Evolutionary conservation across 2,797 vertebrate species (phyloP).

Genomic region (Myotis vivesi): DNA sequence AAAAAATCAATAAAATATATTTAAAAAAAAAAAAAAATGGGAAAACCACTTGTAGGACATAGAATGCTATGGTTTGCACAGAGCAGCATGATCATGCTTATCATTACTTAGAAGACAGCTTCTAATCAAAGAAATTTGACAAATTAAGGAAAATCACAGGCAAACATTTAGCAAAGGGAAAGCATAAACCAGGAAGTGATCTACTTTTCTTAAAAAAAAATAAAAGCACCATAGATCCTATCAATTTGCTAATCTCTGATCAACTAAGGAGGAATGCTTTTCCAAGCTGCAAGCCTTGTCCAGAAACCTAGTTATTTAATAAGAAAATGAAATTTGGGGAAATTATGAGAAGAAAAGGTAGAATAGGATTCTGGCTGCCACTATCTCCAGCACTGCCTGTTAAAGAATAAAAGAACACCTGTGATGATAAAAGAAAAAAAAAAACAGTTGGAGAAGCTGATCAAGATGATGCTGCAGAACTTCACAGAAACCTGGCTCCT

Average conservation of each 20-base stretch:
- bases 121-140: not conserved
- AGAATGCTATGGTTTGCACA: not conserved
- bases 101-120: not conserved
- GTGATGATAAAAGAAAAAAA: not conserved
- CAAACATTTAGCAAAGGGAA: not conserved
- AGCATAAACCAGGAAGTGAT: not conserved
- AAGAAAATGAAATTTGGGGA: not conserved
- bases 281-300: not conserved
- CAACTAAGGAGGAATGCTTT: not conserved
- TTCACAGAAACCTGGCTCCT: not conserved
- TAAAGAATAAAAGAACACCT: not conserved
- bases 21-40: no score
- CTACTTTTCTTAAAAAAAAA: not conserved
- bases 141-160: not conserved
- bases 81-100: not conserved
- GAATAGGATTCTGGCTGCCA: not conserved
- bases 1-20: no score
- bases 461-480: not conserved
- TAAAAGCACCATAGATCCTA: not conserved
- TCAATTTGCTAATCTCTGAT: not conserved
- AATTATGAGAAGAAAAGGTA: not conserved
- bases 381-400: not conserved
- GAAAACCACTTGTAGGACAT: not conserved
- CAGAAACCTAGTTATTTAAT: not conserved
- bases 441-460: not conserved